Base-by-base conservation (phyloP, 2,888 invertebrate species). In the Julus scanicus region DNA sequence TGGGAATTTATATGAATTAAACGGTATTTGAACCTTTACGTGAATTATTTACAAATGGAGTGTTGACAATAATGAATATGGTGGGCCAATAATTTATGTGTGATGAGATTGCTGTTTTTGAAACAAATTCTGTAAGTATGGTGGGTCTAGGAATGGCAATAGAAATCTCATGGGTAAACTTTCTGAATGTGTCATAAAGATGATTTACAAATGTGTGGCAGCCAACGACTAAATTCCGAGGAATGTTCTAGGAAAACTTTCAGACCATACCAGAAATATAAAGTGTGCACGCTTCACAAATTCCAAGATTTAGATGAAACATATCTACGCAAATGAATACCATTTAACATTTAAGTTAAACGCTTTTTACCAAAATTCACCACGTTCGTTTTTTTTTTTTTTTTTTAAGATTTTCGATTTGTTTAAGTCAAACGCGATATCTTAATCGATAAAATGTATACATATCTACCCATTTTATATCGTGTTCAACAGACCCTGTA, bases 21-120 rank as follows among this genome's bases (percentile, higher is more conserved):
- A 29, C 71, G 71, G 71, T 71, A 71, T 71, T 71, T 71, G 71
- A 71, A 71, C 71, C 29, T 71, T 71, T 29, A 71, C 71, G 71
- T 71, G 71, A 11, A 71, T 29, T 71, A 3, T 29, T 71, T 29
- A 71, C 71, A 71, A 71, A 8, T 29, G 71, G 71, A 71, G 71
- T 71, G 29, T 71, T 29, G 29, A 71, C n/a, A 29, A 29, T 71
- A 71, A 29, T 71, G 29, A 29, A 71, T 71, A 29, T 2, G 71
- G 3, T n/a, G 8, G 9, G 6, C 1, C n/a, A 3, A 11, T 71
- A 11, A 44, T 44, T 44, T 44, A 44, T 9, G 71, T 8, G 71
- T 29, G 29, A 20, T 2, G 20, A 71, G 11, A 71, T 71, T 1
- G 11, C 29, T n/a, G 29, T 29, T 5, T 63, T 71, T 29, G 37